Evolutionary conservation across 2,888 invertebrate genomes (phyloP), one percentile per base, ranked within the genome.

Genomic region (Toxonevra muliebris): DNA sequence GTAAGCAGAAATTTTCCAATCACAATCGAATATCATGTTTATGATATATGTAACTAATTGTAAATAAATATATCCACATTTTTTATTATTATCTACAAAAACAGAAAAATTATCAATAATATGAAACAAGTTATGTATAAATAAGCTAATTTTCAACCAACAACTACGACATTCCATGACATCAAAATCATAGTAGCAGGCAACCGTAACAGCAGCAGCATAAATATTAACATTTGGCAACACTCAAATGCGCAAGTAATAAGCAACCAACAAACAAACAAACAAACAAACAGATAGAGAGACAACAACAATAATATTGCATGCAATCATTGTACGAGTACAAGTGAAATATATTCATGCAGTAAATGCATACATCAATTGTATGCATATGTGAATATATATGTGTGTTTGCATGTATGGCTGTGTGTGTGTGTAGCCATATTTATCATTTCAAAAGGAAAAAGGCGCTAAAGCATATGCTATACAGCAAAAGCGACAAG

Each of bases 391-490:
- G 30, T 30, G 30, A 30, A 30, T 30, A 7, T 30, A 30, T 30
- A 7, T 30, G 7, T 30, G 30, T 30, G 30, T 30, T 7, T 7
- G 7, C 7, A 7, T 30, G 7, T 30, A 7, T 30, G 30, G 2
- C 30, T 7, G 7, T 30, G 30, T 30, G 30, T 30, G 48, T 20
- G 59, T 50, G 15, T n/a, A 50, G 59, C 65, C 65, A 65, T 65
- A 60, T 65, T 65, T 65, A 65, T 59, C 60, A 64, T 65, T 65
- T 58, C 30, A 20, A 3, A 55, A 64, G n/a, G 48, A 7, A 65
- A 55, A 50, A 60, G 53, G 65, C 65, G 65, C 59, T 52, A 65
- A 65, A 65, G 53, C 60, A 65, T 60, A 60, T 65, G 65, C 65
- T 45, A 65, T 41, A 57, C 42, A 15, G n/a, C 20, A 13, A 48